Conservation (phyloP, 2,113 vertebrate genomes). For the Corythornis cristatus region DNA sequence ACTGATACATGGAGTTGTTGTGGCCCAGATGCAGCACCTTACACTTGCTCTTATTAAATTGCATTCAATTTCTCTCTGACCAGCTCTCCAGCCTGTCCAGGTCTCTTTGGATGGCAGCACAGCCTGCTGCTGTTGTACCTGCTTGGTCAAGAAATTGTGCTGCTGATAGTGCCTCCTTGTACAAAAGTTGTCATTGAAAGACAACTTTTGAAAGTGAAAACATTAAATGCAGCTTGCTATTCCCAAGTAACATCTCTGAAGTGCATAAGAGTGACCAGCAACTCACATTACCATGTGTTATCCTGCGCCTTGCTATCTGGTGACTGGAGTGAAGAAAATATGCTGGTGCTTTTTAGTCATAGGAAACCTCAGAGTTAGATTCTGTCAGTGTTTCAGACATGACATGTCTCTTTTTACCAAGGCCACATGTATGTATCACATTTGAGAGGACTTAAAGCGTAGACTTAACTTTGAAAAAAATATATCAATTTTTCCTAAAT, state of each 20-base stretch:
- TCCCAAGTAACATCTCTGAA: neutral
- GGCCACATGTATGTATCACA: neutral
- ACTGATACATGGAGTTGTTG: too few relatives aligned
- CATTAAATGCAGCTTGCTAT: neutral
- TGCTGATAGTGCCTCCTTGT: neutral
- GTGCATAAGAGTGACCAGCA: neutral
- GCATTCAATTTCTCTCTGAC: too few relatives aligned
- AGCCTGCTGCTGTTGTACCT: too few relatives aligned
- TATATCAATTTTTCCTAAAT: neutral
- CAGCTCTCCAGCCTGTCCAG: too few relatives aligned
- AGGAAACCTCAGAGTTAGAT: neutral
- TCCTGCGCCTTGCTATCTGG: neutral
- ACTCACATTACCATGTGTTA: neutral
- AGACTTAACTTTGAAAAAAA: neutral
- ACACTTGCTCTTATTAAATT: too few relatives aligned
- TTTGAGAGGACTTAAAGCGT: neutral
- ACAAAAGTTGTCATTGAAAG: neutral
- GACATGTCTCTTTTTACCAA: neutral
- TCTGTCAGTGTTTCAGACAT: neutral
- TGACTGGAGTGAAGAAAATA: neutral
- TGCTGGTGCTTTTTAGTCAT: neutral
- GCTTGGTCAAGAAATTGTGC: neutral
- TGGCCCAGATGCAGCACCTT: too few relatives aligned
- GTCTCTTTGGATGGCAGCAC: too few relatives aligned
- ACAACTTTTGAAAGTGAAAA: neutral